These are phyloP conservation scores for Hypomecis punctinalis DNA, from an alignment of 2,888 invertebrate genomes.

Conservation along the genomic window DNA sequence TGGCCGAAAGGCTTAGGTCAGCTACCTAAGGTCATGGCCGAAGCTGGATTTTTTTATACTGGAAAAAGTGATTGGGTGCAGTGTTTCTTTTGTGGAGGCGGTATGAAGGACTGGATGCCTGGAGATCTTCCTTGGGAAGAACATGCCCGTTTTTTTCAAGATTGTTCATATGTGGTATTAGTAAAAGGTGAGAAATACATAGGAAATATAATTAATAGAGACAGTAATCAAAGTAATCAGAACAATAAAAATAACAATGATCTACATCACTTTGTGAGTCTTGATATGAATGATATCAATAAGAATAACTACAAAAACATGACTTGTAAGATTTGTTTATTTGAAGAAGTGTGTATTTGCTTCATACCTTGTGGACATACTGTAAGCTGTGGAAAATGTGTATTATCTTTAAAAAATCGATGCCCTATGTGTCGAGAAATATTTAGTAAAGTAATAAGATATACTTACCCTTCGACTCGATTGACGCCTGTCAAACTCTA, in stretches of 20 bases:
- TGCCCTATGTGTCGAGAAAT: conserved; percentile 2
- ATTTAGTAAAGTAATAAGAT: background rate
- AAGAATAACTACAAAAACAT: conserved; percentile 4
- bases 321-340: conserved; percentile 4
- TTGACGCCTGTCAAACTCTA: too few species aligned
- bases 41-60: conserved; percentile 96
- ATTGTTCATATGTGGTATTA: background rate
- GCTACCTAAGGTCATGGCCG: conserved; percentile 91
- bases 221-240: background rate
- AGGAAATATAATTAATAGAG: conserved; percentile 1
- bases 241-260: background rate
- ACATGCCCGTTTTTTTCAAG: background rate
- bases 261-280: background rate
- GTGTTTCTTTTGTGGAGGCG: conserved; percentile 97
- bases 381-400: conserved; percentile 2
- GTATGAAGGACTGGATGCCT: conserved; percentile 92
- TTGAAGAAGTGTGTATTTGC: conserved; percentile 2
- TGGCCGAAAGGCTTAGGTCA: conserved; percentile 68
- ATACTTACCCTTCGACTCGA: too few species aligned
- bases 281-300: background rate
- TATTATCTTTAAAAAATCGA: conserved; percentile 1
- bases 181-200: conserved; percentile 1
- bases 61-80: conserved; percentile 95
- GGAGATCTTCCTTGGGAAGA: background rate
- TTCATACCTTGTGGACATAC: conserved; percentile 4